These are phyloP conservation scores for Corydoras maculifer DNA, from an alignment of 2,113 vertebrate genomes.

Conservation along the genomic window DNA sequence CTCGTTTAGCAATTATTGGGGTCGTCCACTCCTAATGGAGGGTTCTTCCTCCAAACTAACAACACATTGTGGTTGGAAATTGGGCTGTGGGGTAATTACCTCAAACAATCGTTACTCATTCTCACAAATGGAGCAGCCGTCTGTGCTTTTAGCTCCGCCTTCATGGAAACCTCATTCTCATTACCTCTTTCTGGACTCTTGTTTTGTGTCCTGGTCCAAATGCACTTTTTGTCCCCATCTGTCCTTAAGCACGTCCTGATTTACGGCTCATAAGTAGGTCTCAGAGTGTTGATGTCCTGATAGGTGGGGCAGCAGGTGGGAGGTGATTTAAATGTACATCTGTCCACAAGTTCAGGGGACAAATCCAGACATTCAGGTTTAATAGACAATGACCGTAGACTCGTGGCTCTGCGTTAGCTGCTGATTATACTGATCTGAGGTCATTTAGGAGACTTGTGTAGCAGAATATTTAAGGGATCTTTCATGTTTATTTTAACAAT, in stretches of 20 bases:
- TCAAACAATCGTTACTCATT: conserved; percentile 52
- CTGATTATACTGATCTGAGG: no score
- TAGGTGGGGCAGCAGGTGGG: background rate
- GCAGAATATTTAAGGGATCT: no score
- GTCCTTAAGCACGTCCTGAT: background rate
- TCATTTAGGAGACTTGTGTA: no score
- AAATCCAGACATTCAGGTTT: no score
- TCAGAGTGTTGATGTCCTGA: background rate
- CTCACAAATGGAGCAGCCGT: conserved; percentile 39
- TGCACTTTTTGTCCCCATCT: conserved; percentile 2
- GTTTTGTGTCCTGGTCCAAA: conserved; percentile 11
- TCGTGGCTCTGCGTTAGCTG: no score
- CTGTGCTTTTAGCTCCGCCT: background rate
- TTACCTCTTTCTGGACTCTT: background rate
- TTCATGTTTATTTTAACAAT: no score
- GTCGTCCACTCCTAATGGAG: conserved; percentile 44
- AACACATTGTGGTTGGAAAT: conserved; percentile 54
- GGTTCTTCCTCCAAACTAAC: conserved; percentile 20
- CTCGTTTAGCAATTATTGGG: conserved; percentile 57
- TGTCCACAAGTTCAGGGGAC: background rate
- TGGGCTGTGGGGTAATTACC: conserved; percentile 55
- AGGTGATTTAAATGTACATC: background rate
- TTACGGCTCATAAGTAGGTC: conserved; percentile 15
- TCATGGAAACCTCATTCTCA: background rate
- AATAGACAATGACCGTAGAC: no score